Conservation (phyloP, 2,888 invertebrate species). For the Trimorus sp. region DNA sequence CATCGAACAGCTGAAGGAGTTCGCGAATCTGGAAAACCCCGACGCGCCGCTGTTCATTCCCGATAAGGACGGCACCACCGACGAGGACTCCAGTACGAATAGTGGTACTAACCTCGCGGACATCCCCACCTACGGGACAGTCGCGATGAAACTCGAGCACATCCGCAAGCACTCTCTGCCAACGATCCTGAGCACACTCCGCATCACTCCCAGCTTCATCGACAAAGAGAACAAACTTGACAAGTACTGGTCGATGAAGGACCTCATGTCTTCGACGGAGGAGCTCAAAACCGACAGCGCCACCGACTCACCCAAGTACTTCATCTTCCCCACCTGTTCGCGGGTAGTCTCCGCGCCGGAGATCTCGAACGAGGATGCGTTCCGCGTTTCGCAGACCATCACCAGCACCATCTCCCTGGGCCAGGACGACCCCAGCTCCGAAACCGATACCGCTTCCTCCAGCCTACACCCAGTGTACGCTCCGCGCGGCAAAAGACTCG, state of each 20-base stretch:
- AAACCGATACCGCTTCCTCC: slow-evolving; percentile 56
- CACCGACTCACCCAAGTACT: slow-evolving; percentile 69
- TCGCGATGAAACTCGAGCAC: slow-evolving; percentile 71
- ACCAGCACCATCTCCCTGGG: slow-evolving; percentile 72
- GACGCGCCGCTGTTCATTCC: slow-evolving; percentile 75
- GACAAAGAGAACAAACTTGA: slow-evolving; percentile 73
- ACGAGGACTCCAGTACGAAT: slow-evolving; percentile 62
- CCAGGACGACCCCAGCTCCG: slow-evolving; percentile 59
- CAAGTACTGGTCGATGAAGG: slow-evolving; percentile 77
- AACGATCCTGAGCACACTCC: slow-evolving; percentile 70
- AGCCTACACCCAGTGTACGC: slow-evolving; percentile 59
- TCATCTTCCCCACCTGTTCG: slow-evolving; percentile 73
- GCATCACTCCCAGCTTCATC: slow-evolving; percentile 66
- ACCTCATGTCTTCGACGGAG: slow-evolving; percentile 71
- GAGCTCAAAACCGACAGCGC: slow-evolving; percentile 62
- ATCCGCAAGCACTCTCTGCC: slow-evolving; percentile 74
- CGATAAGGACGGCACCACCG: slow-evolving; percentile 66
- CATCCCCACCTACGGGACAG: slow-evolving; percentile 60
- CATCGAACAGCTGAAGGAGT: slow-evolving; percentile 77
- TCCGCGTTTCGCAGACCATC: slow-evolving; percentile 69
- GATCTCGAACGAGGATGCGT: slow-evolving; percentile 70
- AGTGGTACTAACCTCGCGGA: slow-evolving; percentile 46
- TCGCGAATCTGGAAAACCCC: slow-evolving; percentile 76
- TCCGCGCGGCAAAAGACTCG: slow-evolving; percentile 35
- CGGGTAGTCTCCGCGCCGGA: slow-evolving; percentile 75